Evolutionary conservation across 2,113 vertebrate species (phyloP).

Genomic region (Gambusia affinis): DNA sequence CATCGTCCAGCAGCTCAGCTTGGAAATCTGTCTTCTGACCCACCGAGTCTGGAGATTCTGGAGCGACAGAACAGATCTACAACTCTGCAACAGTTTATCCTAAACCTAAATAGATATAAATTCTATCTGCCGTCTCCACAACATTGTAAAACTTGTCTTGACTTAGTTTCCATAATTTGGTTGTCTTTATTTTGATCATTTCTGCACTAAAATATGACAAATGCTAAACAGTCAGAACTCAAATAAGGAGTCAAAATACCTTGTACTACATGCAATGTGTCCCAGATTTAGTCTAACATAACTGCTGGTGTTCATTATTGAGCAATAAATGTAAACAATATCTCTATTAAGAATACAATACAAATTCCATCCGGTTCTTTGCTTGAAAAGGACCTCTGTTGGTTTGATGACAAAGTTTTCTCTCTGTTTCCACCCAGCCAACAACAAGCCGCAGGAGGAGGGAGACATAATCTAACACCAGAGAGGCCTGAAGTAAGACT

Average conservation of each 20-base stretch:
- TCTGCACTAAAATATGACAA: not conserved
- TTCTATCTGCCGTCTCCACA: too few relatives aligned
- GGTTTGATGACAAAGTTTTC: not conserved
- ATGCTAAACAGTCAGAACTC: not conserved
- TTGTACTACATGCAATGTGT: not conserved
- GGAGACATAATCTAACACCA: not conserved
- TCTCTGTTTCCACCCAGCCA: not conserved
- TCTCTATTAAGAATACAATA: not conserved
- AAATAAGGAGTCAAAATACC: not conserved
- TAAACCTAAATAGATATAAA: not conserved
- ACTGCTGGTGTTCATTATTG: not conserved
- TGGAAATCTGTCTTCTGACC: not conserved
- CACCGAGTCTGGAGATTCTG: not conserved
- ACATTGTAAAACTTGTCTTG: not conserved
- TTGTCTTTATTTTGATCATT: not conserved
- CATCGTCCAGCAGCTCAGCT: not conserved
- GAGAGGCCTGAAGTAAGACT: constrained; percentile 50
- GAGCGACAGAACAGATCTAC: not conserved
- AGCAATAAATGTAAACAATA: not conserved
- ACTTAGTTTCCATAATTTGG: not conserved
- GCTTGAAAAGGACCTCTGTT: not conserved
- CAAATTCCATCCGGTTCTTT: not conserved
- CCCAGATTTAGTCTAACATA: not conserved
- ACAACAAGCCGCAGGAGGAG: not conserved
- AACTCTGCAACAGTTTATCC: not conserved